Conservation (phyloP, 2,797 vertebrate genomes). For the Novumbra hubbsi region DNA sequence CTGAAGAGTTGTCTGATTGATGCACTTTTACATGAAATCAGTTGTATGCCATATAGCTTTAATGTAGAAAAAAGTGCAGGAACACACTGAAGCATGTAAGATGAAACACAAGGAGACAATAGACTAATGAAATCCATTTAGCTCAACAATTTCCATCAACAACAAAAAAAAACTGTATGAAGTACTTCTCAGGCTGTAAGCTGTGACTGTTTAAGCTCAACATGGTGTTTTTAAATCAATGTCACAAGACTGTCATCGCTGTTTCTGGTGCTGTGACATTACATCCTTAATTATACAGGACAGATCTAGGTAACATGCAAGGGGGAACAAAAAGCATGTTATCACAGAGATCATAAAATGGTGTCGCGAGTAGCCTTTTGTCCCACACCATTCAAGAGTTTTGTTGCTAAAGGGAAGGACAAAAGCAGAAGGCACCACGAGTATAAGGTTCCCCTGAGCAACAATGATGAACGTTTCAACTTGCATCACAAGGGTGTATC, state of each 20-base stretch:
- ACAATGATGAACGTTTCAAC: constrained; percentile 79
- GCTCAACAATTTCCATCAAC: too few species aligned
- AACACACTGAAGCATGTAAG: constrained; percentile 35
- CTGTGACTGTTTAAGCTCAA: background rate
- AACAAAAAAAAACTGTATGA: background rate
- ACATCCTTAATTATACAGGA: constrained; percentile 52
- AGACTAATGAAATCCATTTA: constrained; percentile 20
- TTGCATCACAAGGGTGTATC: constrained; percentile 79
- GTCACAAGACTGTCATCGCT: constrained; percentile 39
- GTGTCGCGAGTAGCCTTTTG: constrained; percentile 79
- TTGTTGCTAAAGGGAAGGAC: constrained; percentile 78
- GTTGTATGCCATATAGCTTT: constrained; percentile 42
- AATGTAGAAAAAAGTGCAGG: background rate
- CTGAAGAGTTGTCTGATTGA: constrained; percentile 50
- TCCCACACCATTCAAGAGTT: constrained; percentile 75
- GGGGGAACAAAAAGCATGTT: constrained; percentile 66
- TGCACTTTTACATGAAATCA: constrained; percentile 47
- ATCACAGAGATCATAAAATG: constrained; percentile 75
- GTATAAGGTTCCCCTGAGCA: constrained; percentile 76
- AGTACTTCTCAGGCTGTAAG: background rate
- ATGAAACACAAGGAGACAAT: constrained; percentile 35
- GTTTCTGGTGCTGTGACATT: constrained; percentile 41
- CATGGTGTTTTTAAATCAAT: constrained; percentile 2
- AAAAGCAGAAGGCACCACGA: constrained; percentile 77
- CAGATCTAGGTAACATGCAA: constrained; percentile 59